Evolutionary conservation across 2,888 invertebrate species (phyloP).

Genomic region (Rotaria sp.): DNA sequence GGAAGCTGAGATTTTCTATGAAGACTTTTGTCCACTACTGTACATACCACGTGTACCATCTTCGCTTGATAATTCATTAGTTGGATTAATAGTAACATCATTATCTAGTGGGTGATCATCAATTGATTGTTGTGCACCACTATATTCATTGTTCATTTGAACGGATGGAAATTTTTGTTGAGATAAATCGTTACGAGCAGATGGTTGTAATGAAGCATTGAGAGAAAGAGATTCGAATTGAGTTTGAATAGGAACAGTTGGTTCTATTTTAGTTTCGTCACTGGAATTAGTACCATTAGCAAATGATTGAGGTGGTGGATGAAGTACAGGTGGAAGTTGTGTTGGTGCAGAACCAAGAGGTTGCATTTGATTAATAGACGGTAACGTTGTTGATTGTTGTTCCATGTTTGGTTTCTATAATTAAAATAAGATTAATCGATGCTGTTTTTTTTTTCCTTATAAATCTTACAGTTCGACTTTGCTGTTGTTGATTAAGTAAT

Average conservation of each 20-base stretch:
- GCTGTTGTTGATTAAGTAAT: constrained; percentile 55
- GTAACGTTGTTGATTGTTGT: not conserved
- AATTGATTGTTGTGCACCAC: not conserved
- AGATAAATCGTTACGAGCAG: not conserved
- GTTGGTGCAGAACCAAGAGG: not conserved
- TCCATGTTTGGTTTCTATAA: not conserved
- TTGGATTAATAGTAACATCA: not conserved
- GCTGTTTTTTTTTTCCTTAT: no score
- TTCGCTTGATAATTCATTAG: not conserved
- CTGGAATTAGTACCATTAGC: not conserved
- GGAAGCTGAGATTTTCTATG: no score
- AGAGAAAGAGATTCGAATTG: not conserved
- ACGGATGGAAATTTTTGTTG: not conserved
- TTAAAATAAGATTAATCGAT: not conserved
- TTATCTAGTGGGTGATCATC: not conserved
- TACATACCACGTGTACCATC: not conserved
- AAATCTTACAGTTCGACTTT: not conserved
- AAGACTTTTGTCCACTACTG: no score
- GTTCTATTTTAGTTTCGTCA: not conserved
- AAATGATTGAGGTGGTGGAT: not conserved
- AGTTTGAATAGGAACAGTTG: not conserved
- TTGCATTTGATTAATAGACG: not conserved
- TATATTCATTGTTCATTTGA: not conserved
- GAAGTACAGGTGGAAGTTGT: not conserved
- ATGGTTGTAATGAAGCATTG: not conserved